phyloP scores from a whole-genome alignment of 2,797 vertebrate genomes.

The Phataginus tetradactyla region DNA sequence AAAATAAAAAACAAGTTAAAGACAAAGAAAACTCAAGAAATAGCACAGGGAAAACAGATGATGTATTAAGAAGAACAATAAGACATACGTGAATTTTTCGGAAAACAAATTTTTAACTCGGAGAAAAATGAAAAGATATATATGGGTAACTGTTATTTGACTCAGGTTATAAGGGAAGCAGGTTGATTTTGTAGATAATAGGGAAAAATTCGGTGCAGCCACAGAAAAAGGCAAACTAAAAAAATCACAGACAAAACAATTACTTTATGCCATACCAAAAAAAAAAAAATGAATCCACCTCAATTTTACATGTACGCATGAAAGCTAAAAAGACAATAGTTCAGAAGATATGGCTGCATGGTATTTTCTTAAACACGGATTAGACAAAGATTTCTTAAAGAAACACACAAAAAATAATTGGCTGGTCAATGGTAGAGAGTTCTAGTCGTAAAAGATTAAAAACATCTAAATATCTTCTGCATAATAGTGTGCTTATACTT shows the following conservation, averaged over 20 bases:
- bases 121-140: background rate
- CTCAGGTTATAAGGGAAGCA: background rate
- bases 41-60: background rate
- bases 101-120: background rate
- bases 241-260: background rate
- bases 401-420: background rate
- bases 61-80: background rate
- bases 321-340: background rate
- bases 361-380: background rate
- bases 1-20: background rate
- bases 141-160: too few species aligned
- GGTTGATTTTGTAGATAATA: background rate
- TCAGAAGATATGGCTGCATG: too few species aligned
- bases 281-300: background rate
- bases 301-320: background rate
- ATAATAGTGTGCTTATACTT: background rate
- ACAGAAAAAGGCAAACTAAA: background rate
- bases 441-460: background rate
- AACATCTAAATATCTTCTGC: accelerated
- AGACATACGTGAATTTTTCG: background rate
- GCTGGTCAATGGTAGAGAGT: background rate
- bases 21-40: background rate
- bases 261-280: too few species aligned
- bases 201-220: background rate
- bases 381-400: background rate